These are phyloP conservation scores for Pristionchus maxplancki DNA, from an alignment of 2,888 invertebrate genomes.

Conservation along the genomic window DNA sequence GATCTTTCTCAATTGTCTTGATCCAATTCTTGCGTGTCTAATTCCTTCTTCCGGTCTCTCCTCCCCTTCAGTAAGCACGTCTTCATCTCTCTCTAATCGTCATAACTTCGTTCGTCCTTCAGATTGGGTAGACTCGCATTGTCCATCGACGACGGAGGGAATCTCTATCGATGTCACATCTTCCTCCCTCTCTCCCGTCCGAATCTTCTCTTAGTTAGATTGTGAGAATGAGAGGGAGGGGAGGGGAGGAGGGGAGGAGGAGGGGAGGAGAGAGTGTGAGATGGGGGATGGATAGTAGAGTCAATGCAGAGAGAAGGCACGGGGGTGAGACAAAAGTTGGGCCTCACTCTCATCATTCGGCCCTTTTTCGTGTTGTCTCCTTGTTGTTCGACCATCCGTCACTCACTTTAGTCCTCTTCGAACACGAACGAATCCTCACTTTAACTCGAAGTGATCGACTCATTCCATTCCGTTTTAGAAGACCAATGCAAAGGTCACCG, in stretches of 20 bases:
- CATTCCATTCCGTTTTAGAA: background rate
- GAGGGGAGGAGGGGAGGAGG: background rate
- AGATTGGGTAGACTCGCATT: background rate
- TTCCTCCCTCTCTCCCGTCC: background rate
- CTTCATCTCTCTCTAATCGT: background rate
- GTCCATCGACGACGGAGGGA: background rate
- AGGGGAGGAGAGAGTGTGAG: slow-evolving; percentile 15
- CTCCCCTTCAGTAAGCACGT: background rate
- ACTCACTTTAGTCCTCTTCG: background rate
- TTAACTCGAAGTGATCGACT: background rate
- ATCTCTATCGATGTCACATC: slow-evolving; percentile 44
- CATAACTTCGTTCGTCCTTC: background rate
- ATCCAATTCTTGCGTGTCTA: background rate
- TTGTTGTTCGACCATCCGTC: background rate
- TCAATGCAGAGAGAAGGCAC: background rate
- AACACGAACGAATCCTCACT: background rate
- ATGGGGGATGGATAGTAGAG: slow-evolving; percentile 24
- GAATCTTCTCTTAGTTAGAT: slow-evolving; percentile 30
- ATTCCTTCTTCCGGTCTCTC: background rate
- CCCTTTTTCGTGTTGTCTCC: slow-evolving; percentile 7
- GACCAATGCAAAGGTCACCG: background rate
- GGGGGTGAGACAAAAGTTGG: slow-evolving; percentile 41
- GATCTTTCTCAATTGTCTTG: too few relatives aligned
- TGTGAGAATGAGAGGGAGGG: slow-evolving; percentile 43
- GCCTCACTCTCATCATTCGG: slow-evolving; percentile 25